Percentiles rank a stretch among this genome's conserved stretches.
Conservation (phyloP, 2,888 invertebrate genomes). For the Drosophila ustulata region DNA sequence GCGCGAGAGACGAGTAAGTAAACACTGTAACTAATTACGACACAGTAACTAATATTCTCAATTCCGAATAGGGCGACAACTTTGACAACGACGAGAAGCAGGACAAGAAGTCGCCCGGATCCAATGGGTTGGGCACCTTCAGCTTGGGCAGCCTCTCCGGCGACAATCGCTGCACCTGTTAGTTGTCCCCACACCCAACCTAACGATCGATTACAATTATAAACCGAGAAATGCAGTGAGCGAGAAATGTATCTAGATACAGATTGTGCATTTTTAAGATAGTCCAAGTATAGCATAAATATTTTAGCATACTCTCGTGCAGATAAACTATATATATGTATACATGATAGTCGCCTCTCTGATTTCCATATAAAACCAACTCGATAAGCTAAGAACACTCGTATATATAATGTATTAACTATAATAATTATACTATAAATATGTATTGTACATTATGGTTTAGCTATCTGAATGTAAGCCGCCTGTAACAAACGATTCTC, state of each 20-base stretch:
- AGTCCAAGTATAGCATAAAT: slow-evolving; percentile 77
- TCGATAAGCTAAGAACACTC: slow-evolving; percentile 62
- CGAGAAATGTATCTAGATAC: slow-evolving; percentile 48
- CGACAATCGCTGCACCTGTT: slow-evolving; percentile 85
- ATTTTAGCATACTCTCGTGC: slow-evolving; percentile 77
- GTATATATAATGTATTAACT: slow-evolving; percentile 38
- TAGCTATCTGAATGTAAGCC: slow-evolving; percentile 53
- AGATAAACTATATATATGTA: slow-evolving; percentile 38
- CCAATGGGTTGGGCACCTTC: slow-evolving; percentile 84
- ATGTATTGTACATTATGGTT: slow-evolving; percentile 46
- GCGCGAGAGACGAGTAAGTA: slow-evolving; percentile 89
- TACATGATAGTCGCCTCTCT: slow-evolving; percentile 52
- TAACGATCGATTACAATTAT: slow-evolving; percentile 22
- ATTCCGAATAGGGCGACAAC: slow-evolving; percentile 83
- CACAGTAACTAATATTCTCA: not conserved
- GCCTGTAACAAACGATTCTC: slow-evolving; percentile 40
- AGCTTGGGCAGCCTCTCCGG: slow-evolving; percentile 84
- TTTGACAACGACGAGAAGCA: slow-evolving; percentile 85
- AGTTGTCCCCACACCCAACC: slow-evolving; percentile 58
- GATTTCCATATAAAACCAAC: slow-evolving; percentile 64
- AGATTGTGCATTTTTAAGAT: slow-evolving; percentile 79
- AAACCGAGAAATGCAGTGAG: slow-evolving; percentile 48
- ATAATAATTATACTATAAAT: slow-evolving; percentile 16
- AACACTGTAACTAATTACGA: not conserved
- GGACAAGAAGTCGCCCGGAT: slow-evolving; percentile 84